phyloP scores from a whole-genome alignment of 2,113 vertebrate genomes.

The Aldabrachelys gigantea region DNA sequence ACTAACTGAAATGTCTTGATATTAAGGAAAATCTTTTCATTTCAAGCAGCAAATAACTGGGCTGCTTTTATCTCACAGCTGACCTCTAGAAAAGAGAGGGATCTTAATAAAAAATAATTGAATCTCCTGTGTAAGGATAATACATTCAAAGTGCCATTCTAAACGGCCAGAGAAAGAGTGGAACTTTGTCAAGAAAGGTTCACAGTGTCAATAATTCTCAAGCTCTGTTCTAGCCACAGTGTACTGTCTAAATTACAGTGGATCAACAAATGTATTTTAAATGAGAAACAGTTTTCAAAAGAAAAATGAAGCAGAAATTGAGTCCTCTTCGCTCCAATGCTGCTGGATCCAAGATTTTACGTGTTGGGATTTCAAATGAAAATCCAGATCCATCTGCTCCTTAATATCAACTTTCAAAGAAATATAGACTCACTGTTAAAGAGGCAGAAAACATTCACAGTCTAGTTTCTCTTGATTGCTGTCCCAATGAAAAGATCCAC shows the following conservation, averaged over 20 bases:
- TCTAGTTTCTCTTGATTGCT: not conserved
- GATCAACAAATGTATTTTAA: not conserved
- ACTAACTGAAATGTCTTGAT: conserved; percentile 45
- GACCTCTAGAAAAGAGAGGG: conserved; percentile 1
- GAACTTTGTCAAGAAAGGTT: not conserved
- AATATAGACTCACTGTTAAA: not conserved
- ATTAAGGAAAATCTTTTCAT: conserved; percentile 60
- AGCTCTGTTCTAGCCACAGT: conserved; percentile 29
- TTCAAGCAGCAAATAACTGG: conserved; percentile 62
- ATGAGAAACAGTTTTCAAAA: not conserved
- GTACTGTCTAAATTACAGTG: not conserved
- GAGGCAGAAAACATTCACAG: not conserved
- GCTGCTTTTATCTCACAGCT: conserved; percentile 58
- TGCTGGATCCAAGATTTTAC: rapidly evolving
- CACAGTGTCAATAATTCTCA: conserved; percentile 42
- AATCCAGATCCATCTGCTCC: not conserved
- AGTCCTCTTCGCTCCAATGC: conserved; percentile 1
- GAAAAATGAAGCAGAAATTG: not conserved
- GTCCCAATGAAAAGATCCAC: rapidly evolving
- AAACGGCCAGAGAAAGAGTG: conserved; percentile 16
- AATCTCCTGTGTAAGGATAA: not conserved
- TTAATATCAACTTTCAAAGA: not conserved
- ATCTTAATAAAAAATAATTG: conserved; percentile 10
- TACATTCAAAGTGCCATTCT: conserved; percentile 27
- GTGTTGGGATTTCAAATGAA: not conserved